phyloP scores from a whole-genome alignment of 2,888 invertebrate species.

The Aspidiotus destructor region DNA sequence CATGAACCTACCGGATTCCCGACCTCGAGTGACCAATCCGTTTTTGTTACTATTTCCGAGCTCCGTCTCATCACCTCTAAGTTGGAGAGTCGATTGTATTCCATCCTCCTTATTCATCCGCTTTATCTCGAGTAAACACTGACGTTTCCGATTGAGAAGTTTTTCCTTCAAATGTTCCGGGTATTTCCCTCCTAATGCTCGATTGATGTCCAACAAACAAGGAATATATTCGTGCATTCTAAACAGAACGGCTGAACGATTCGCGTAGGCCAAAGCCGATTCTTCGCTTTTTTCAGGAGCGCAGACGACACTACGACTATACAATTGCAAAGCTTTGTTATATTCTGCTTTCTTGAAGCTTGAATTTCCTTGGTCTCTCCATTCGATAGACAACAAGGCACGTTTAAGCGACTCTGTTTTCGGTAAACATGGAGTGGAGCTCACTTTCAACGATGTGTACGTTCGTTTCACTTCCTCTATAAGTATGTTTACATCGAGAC shows the following conservation, averaged over 20 bases:
- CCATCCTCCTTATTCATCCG: background rate
- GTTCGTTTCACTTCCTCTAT: too few species aligned
- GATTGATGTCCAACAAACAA: conserved; percentile 53
- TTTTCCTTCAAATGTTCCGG: conserved; percentile 55
- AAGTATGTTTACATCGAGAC: too few species aligned
- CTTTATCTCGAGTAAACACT: conserved; percentile 19
- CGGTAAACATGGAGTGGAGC: background rate
- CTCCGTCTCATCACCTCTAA: too few species aligned
- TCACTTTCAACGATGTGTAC: too few species aligned
- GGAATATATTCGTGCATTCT: conserved; percentile 52
- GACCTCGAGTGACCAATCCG: background rate
- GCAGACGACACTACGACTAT: conserved; percentile 53
- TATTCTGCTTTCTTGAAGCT: conserved; percentile 49
- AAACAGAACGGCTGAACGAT: conserved; percentile 58
- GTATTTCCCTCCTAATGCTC: conserved; percentile 53
- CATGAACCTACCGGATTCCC: conserved; percentile 5
- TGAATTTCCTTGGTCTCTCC: conserved; percentile 37
- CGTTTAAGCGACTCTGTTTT: background rate
- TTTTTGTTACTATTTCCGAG: background rate
- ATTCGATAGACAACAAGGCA: background rate
- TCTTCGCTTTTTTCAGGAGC: conserved; percentile 49
- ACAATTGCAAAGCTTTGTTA: conserved; percentile 49
- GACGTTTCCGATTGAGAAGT: conserved; percentile 49
- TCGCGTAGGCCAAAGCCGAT: conserved; percentile 55
- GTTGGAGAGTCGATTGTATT: background rate